Conservation (phyloP, 2,888 invertebrate species). For the Adineta ricciae region DNA sequence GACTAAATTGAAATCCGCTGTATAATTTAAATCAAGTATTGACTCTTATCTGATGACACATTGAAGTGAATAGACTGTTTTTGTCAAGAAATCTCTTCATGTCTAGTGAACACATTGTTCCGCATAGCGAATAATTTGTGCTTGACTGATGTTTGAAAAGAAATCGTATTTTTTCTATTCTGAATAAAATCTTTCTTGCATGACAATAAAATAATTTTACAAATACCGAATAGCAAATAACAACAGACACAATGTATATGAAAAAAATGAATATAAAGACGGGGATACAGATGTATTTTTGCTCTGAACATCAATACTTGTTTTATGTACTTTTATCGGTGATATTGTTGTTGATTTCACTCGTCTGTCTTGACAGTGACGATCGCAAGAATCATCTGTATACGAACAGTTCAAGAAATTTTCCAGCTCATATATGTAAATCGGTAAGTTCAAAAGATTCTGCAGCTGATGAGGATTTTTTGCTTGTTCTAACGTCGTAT, state of each 20-base stretch:
- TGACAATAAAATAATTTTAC: slow-evolving; percentile 13
- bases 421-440: not conserved
- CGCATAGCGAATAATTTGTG: not conserved
- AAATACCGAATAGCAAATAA: not conserved
- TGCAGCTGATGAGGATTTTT: not conserved
- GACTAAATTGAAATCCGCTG: too few species aligned
- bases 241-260: not conserved
- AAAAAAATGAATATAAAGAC: not conserved
- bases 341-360: not conserved
- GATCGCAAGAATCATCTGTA: not conserved
- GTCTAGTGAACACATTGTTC: not conserved
- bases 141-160: not conserved
- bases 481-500: not conserved
- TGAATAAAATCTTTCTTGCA: slow-evolving; percentile 9
- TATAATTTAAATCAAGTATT: too few species aligned
- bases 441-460: not conserved
- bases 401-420: not conserved
- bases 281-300: not conserved
- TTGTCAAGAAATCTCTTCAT: not conserved
- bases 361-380: not conserved
- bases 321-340: not conserved
- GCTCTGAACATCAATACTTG: not conserved
- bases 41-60: not conserved
- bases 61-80: not conserved
- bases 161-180: not conserved